Evolutionary conservation across 37 sponge, comb jelly and placozoan species (phyloP).

Genomic region (Ianthella basta): DNA sequence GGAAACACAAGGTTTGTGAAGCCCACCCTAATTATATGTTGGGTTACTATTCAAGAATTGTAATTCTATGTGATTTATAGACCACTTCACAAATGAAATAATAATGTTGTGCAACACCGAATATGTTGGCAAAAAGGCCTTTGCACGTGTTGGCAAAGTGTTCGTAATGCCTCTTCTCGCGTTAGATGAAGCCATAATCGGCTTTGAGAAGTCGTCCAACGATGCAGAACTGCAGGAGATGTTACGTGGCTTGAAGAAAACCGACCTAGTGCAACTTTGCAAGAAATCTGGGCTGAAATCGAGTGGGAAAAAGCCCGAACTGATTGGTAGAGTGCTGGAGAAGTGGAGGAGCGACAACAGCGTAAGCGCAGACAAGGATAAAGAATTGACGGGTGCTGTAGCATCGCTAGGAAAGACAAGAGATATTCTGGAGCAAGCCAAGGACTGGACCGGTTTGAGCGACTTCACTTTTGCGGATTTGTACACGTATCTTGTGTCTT

Average conservation of each 20-base stretch:
- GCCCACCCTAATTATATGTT: too few species aligned
- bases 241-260: not conserved
- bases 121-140: slow-evolving; percentile 23
- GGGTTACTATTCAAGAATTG: too few species aligned
- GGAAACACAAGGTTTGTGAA: too few species aligned
- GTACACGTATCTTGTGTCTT: not conserved
- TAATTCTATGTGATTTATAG: too few species aligned
- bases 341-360: not conserved
- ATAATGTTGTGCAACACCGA: not conserved
- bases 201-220: not conserved
- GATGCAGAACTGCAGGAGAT: not conserved
- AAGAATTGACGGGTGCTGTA: not conserved
- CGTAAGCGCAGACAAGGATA: not conserved
- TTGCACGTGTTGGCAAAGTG: not conserved
- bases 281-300: not conserved
- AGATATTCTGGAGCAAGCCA: not conserved
- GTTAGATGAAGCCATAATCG: not conserved
- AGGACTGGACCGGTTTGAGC: not conserved
- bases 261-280: not conserved
- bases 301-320: not conserved
- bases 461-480: not conserved
- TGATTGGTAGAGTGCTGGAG: not conserved
- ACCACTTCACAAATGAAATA: slow-evolving; percentile 4
- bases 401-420: not conserved
- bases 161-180: not conserved